These are phyloP conservation scores for Drosophila pruinosa DNA, from an alignment of 1,140 invertebrate genomes.

Conservation along the genomic window DNA sequence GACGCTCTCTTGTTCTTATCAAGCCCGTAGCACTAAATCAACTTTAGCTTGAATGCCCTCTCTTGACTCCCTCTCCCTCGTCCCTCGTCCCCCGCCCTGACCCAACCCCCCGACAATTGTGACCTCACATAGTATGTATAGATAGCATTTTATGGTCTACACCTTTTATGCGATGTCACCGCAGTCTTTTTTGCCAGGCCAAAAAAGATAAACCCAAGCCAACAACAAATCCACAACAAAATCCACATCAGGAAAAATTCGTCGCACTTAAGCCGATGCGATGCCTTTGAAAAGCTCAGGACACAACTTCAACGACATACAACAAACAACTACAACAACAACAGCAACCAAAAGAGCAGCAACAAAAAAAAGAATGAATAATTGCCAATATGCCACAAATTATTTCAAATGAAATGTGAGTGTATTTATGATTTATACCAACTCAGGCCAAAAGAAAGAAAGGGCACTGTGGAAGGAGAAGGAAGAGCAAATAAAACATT, in stretches of 20 bases:
- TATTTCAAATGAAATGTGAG: constrained; percentile 81
- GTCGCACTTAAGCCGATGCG: constrained; percentile 62
- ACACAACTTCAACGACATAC: constrained; percentile 12
- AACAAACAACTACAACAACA: constrained; percentile 34
- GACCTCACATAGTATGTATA: constrained; percentile 2
- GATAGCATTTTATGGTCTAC: constrained; percentile 42
- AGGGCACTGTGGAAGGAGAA: neutral
- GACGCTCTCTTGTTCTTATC: constrained; percentile 44
- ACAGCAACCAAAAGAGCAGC: neutral
- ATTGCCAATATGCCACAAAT: constrained; percentile 81
- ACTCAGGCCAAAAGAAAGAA: neutral
- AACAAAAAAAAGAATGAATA: constrained; percentile 54
- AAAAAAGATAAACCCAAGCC: constrained; percentile 71
- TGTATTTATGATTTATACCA: constrained; percentile 79
- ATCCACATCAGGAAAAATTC: constrained; percentile 70
- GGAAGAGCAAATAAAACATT: constrained; percentile 39
- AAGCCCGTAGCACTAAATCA: constrained; percentile 67
- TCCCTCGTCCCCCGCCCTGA: constrained; percentile 28
- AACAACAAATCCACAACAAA: constrained; percentile 70
- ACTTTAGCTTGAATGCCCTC: constrained; percentile 61
- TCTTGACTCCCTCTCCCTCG: neutral
- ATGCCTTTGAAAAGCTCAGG: constrained; percentile 25
- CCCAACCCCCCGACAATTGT: neutral
- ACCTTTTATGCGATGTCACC: constrained; percentile 76
- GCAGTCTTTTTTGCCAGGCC: constrained; percentile 18